A percentile compares a stretch with the other conserved stretches of the same genome.
Evolutionary conservation across 1,140 invertebrate species (phyloP).

Genomic region (Drosophila leontia): DNA sequence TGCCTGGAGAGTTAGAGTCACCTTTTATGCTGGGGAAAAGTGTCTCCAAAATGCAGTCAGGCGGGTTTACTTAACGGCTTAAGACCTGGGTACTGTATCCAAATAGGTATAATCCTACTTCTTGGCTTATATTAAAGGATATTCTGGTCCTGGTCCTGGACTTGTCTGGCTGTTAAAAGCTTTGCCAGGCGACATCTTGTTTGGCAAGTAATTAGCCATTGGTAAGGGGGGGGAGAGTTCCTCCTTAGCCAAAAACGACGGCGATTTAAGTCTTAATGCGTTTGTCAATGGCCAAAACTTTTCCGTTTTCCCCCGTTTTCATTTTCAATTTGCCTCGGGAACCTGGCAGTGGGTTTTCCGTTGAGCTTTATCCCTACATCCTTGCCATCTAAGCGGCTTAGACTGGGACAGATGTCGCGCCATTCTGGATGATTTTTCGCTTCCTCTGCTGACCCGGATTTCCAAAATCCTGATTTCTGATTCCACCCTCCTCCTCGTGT

Average conservation of each 20-base stretch:
- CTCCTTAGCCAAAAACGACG: conserved; percentile 11
- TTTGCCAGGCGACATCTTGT: conserved; percentile 21
- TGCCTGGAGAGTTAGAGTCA: too few relatives aligned
- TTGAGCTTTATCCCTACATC: background rate
- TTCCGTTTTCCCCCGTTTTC: conserved; percentile 16
- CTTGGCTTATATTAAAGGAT: background rate
- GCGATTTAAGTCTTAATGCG: conserved; percentile 51
- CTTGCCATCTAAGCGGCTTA: conserved; percentile 28
- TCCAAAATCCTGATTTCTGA: background rate
- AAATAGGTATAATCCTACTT: too few relatives aligned
- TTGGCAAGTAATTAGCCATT: conserved; percentile 38
- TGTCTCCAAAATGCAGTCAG: background rate
- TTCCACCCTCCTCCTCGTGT: background rate
- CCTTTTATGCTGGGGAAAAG: too few relatives aligned
- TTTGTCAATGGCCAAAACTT: conserved; percentile 46
- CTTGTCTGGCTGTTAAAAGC: conserved; percentile 2
- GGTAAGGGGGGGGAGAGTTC: background rate
- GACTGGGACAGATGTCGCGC: conserved; percentile 31
- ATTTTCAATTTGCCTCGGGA: conserved; percentile 22
- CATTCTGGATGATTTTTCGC: background rate
- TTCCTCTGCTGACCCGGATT: background rate
- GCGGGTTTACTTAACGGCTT: background rate
- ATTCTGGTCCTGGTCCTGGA: background rate
- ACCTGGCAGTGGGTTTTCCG: background rate
- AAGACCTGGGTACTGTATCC: background rate